phyloP scores from a whole-genome alignment of 2,113 vertebrate species.

The Ochotona curzoniae region DNA sequence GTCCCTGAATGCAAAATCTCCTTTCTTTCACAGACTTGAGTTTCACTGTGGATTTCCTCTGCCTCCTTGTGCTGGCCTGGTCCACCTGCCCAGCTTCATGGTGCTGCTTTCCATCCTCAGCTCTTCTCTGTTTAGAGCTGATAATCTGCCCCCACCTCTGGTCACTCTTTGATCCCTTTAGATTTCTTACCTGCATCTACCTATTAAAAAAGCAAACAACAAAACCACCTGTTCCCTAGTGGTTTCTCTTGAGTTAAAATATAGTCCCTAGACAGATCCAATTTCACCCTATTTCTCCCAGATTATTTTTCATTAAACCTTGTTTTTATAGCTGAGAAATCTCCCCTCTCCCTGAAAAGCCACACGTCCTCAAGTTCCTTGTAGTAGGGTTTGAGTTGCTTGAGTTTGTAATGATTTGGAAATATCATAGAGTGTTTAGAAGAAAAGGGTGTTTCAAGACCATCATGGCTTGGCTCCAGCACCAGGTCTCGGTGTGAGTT shows the following conservation, averaged over 20 bases:
- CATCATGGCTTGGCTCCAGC: background rate
- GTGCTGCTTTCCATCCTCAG: conserved; percentile 8
- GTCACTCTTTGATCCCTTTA: background rate
- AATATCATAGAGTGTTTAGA: background rate
- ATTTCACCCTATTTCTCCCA: conserved; percentile 20
- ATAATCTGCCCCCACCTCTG: background rate
- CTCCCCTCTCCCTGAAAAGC: background rate
- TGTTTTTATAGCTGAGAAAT: background rate
- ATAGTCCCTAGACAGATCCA: background rate
- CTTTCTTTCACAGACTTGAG: conserved; percentile 38
- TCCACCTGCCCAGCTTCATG: background rate
- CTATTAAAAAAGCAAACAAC: conserved; percentile 59
- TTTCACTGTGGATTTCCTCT: conserved; percentile 28
- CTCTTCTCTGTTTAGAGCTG: conserved; percentile 13
- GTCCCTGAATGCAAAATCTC: background rate
- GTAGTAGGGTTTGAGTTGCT: background rate
- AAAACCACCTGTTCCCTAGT: conserved; percentile 55
- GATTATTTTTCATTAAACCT: background rate
- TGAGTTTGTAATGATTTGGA: conserved; percentile 26
- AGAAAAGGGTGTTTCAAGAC: background rate
- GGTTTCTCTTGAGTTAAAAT: conserved; percentile 55
- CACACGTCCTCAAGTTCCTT: background rate
- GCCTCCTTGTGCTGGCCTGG: background rate
- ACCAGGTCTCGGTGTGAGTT: background rate
- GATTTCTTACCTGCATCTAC: conserved; percentile 59